Conservation (phyloP, 1,140 invertebrate genomes). For the Drosophila lacertosa region DNA sequence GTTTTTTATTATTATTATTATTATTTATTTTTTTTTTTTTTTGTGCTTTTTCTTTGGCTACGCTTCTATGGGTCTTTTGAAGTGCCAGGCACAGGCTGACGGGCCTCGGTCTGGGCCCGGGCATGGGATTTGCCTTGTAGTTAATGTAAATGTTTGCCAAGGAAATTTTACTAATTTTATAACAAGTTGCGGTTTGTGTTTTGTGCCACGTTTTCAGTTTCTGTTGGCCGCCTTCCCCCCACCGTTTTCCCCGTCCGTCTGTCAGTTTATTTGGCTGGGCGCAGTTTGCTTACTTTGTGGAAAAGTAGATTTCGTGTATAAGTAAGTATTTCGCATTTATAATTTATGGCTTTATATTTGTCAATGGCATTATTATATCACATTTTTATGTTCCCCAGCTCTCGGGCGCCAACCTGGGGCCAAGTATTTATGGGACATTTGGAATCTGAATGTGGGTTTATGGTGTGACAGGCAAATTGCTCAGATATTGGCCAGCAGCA, state of each 20-base stretch:
- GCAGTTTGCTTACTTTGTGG: constrained; percentile 47
- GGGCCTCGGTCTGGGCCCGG: neutral
- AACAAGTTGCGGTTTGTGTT: constrained; percentile 79
- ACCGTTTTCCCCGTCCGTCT: no score
- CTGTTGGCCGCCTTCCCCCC: constrained; percentile 4
- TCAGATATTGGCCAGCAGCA: constrained; percentile 17
- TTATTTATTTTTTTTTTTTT: no score
- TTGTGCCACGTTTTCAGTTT: constrained; percentile 75
- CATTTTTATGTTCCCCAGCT: constrained; percentile 66
- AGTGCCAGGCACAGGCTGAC: constrained; percentile 42
- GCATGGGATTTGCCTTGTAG: constrained; percentile 58
- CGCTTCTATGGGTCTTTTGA: constrained; percentile 80
- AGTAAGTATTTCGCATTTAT: constrained; percentile 82
- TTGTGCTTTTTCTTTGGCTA: constrained; percentile 48
- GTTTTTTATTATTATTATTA: constrained; percentile 35
- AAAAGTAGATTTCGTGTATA: constrained; percentile 79
- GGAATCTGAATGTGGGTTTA: constrained; percentile 66
- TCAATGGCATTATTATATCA: constrained; percentile 81
- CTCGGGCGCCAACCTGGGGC: constrained; percentile 30
- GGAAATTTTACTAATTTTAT: constrained; percentile 83
- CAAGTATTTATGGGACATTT: constrained; percentile 74
- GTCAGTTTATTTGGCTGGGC: constrained; percentile 30
- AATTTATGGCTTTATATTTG: constrained; percentile 82
- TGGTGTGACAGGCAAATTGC: constrained; percentile 62
- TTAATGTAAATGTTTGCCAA: constrained; percentile 82